Evolutionary conservation across 2,797 vertebrate genomes (phyloP), one percentile per base, ranked within the genome.

Genomic region (Columba guinea): DNA sequence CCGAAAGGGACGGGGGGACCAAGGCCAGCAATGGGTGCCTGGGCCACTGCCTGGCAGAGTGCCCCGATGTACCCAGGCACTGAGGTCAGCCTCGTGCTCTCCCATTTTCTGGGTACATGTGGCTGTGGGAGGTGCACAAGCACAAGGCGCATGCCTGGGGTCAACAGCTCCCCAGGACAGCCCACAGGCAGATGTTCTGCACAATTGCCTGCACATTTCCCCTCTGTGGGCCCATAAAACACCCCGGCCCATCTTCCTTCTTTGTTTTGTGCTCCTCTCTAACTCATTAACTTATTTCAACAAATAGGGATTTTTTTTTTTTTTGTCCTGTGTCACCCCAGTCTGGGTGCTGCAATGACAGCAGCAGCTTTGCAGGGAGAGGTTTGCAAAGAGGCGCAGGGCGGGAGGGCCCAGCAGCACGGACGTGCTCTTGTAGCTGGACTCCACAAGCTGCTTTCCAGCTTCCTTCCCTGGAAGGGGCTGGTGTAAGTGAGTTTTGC

Each of bases 41-140:
- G 22, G 53, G 51, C 70, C 67, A 83, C 67, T 5, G 1, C 3
- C 41, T 10, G 3, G 41, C 64, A 85, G 60, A 27, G 55, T 3
- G 26, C 13, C 53, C 17, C 1, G 0, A 11, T 0, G 0, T 22
- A 13, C 37, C 41, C 37, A 4, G 65, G 21, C 79, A 81, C 53
- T 3, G 0, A 15, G 46, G 39, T 17, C 87, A 91, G 73, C 39
- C 73, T 49, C 53, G 21, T 0, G 3, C 9, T 2, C 4, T 55
- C 53, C 79, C 51, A 1, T 22, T 39, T 26, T 60, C 5, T 1
- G 35, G 70, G 69, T 23, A 22, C 20, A 2, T 26, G 52, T 27
- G 55, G 27, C 77, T 67, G 44, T 17, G 35, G 71, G 87, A 77
- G 24, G 17, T 48, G 22, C 7, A 28, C 1, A 7, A 70, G 83